Evolutionary conservation across 2,888 invertebrate genomes (phyloP), one percentile per base, ranked within the genome.

Genomic region (Rotaria socialis): DNA sequence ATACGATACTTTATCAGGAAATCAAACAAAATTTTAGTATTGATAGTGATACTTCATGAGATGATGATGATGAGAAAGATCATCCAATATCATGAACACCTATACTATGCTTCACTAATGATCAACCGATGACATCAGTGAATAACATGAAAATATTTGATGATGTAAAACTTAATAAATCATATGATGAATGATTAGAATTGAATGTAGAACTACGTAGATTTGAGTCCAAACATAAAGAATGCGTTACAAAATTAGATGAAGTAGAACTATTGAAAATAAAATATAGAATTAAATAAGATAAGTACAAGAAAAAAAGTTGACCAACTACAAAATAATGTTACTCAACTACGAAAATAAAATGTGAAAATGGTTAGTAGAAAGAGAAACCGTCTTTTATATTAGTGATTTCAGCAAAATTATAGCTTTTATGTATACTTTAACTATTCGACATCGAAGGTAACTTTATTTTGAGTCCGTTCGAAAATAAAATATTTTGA

Each of bases 231-330:
- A 84, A 85, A 43, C 85, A 86, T 84, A 86, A 86, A 85, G 86
- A 86, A 41, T 86, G 85, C 85, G 85, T 86, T 22, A 41, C 41
- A 60, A 86, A 86, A 60, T 41, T 86, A 27, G 85, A 86, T 55
- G 85, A 80, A 84, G 85, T 86, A 50, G 86, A 86, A 52, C 47
- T 55, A n/a, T 14, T 86, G 22, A 86, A 86, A 84, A 80, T 35
- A 47, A 60, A 58, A 24, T 85, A 85, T 47, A 58, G 43, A 35
- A 74, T 47, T 35, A 16, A 52, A 80, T 86, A 60, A 22, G 56
- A 47, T 52, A 85, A 80, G 52, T 60, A 85, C 24, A 86, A 60
- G 22, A 85, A 85, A 35, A 41, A 85, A 75, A 84, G 35, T 85
- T 5, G 43, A 35, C 24, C 41, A 47, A 27, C n/a, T 86, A 35